Conservation (phyloP, 2,888 invertebrate genomes). For the Drosophila dives region DNA sequence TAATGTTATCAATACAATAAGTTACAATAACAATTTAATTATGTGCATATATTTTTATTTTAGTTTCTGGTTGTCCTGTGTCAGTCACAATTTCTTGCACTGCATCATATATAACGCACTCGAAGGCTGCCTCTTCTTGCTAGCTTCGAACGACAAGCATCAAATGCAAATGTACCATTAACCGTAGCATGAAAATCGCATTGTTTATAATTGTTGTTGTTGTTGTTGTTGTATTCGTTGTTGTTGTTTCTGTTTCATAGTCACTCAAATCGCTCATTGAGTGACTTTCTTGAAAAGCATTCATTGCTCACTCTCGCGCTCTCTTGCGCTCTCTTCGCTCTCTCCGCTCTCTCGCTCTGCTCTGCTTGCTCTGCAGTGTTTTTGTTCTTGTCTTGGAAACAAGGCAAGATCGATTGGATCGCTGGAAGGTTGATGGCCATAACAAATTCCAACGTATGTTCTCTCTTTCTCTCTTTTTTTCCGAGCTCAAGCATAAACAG, state of each 20-base stretch:
- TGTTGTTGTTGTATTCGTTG: not conserved
- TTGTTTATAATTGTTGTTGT: constrained; percentile 6
- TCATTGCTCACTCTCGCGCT: not conserved
- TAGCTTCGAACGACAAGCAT: not conserved
- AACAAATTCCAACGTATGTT: not conserved
- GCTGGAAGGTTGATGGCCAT: constrained; percentile 2
- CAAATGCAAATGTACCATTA: constrained; percentile 42
- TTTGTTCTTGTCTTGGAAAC: not conserved
- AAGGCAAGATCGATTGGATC: constrained; percentile 37
- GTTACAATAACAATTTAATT: not conserved
- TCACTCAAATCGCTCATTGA: constrained; percentile 17
- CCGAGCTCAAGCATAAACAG: constrained; percentile 15
- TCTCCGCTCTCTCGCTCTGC: not conserved
- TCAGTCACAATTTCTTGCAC: constrained; percentile 22
- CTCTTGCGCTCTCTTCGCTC: not conserved
- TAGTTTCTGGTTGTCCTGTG: not conserved
- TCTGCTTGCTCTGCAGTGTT: not conserved
- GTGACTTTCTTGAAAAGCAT: not conserved
- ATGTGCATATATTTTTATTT: not conserved
- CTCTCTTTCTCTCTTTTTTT: constrained; percentile 17
- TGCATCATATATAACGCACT: constrained; percentile 25
- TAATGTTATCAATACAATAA: not conserved
- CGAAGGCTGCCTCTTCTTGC: constrained; percentile 15
- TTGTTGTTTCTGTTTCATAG: constrained; percentile 3
- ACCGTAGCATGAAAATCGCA: constrained; percentile 20